Evolutionary conservation across 2,797 vertebrate genomes (phyloP).

Genomic region (Okamejei kenojei): DNA sequence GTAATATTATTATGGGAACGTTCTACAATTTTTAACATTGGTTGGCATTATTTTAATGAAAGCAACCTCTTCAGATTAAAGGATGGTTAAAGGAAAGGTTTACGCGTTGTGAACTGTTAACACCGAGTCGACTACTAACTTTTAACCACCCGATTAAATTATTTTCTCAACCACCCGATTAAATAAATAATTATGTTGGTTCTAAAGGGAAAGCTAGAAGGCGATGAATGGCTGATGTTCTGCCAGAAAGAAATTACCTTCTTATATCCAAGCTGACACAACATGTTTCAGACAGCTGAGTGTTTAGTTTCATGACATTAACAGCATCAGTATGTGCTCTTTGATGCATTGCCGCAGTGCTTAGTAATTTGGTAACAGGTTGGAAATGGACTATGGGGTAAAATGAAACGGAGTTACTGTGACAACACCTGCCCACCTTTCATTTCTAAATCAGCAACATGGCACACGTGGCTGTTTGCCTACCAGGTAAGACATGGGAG

Average conservation of each 20-base stretch:
- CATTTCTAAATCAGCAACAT: conserved; percentile 60
- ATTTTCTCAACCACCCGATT: neutral
- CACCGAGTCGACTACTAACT: neutral
- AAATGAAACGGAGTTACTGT: conserved; percentile 80
- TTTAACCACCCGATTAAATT: too few relatives aligned
- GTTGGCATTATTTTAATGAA: neutral
- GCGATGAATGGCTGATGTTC: conserved; percentile 56
- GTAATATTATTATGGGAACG: neutral
- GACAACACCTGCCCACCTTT: conserved; percentile 69
- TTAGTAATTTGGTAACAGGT: conserved; percentile 90
- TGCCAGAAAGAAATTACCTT: conserved; percentile 53
- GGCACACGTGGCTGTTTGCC: conserved; percentile 62
- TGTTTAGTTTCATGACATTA: conserved; percentile 80
- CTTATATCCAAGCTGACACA: conserved; percentile 71
- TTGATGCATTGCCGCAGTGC: conserved; percentile 67
- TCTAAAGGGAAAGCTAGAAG: conserved; percentile 15
- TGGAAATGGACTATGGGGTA: conserved; percentile 83
- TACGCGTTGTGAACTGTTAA: neutral
- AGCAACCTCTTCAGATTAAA: neutral
- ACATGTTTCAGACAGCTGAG: conserved; percentile 66
- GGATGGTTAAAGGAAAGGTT: neutral
- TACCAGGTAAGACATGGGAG: conserved; percentile 41
- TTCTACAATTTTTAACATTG: neutral
- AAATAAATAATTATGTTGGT: conserved; percentile 20
- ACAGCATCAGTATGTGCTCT: conserved; percentile 68